Base-by-base conservation (phyloP, 1,140 invertebrate genomes). In the Pachypeltis micranthus region DNA sequence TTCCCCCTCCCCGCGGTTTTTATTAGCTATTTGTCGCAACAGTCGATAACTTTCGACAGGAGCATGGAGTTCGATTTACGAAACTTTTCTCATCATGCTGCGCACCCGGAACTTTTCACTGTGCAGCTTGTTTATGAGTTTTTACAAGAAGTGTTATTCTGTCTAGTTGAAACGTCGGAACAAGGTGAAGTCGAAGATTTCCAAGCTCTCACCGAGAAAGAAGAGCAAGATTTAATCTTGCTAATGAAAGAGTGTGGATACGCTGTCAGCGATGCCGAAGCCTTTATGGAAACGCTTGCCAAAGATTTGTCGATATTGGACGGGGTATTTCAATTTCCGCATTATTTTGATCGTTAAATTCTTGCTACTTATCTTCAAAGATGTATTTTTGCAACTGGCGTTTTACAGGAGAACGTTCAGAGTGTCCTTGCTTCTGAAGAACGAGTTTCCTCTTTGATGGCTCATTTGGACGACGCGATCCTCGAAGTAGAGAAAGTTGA, bases 201-300 rank as follows among this genome's bases (percentile, higher is more conserved):
- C 74, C 87, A 91, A 72, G 88, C 87, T 7, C 79, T 94, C 34
- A 89, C 89, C 1, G 81, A 87, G 58, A 85, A 87, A 71, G 92
- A 96, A 76, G 86, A 90, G 72, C 73, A 79, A 21, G 89, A 91
- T 73, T 75, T 92, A 56, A 83, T 84, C 51, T 78, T 80, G 66
- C 75, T 91, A 4, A 85, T 92, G 74, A 75, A 79, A 0, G 80
- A 85, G 65, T 90, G 86, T 74, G 82, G 90, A 69, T 85, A 84
- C 74, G 86, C 88, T 44, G 87, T 93, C 59, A 85, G 86, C 60
- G 88, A 93, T 79, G 90, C 90, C 47, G 88, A 91, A 75, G 81
- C 82, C 12, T 93, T 93, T 74, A 87, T 90, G 78, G 86, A 90
- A 72, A 84, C 86, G 65, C 75, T 93, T 31, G 84, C 86, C 10